phyloP scores from a whole-genome alignment of 2,113 vertebrate genomes.

The Takifugu bimaculatus region DNA sequence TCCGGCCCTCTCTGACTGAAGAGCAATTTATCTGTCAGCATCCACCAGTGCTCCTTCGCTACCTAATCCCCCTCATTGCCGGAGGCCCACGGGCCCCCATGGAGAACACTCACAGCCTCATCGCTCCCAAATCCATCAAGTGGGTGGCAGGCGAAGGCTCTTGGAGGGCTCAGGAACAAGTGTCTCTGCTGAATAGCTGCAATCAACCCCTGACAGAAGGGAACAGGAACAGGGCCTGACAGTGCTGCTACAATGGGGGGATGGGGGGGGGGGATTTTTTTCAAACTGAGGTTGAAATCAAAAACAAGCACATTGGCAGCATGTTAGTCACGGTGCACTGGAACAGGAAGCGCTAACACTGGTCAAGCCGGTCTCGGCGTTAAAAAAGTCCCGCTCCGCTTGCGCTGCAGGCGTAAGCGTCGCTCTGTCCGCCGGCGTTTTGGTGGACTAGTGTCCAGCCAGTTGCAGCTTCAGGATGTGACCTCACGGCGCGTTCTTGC shows the following conservation, averaged over 20 bases:
- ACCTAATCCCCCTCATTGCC: slow-evolving; percentile 66
- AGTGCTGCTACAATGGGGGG: slow-evolving; percentile 6
- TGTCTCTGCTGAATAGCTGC: slow-evolving; percentile 43
- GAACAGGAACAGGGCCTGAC: slow-evolving; percentile 22
- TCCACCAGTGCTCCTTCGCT: slow-evolving; percentile 54
- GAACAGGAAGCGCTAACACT: slow-evolving; percentile 3
- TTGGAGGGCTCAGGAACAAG: slow-evolving; percentile 59
- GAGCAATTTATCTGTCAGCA: slow-evolving; percentile 78
- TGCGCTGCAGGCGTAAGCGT: neutral
- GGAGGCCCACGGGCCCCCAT: slow-evolving; percentile 51
- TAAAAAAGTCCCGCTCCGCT: neutral
- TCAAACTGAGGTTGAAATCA: neutral
- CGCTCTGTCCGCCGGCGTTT: neutral
- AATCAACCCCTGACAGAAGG: slow-evolving; percentile 46
- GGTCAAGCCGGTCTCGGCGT: neutral
- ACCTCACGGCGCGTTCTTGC: slow-evolving; percentile 32
- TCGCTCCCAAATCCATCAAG: slow-evolving; percentile 49
- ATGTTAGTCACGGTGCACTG: neutral
- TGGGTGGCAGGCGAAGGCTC: slow-evolving; percentile 43
- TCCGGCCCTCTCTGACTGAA: slow-evolving; percentile 63
- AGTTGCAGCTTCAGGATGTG: slow-evolving; percentile 26
- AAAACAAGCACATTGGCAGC: no score
- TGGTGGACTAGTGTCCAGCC: neutral
- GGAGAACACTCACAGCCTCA: slow-evolving; percentile 47
- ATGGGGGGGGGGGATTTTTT: slow-evolving; percentile 13